Conservation (phyloP, 2,797 vertebrate genomes). For the Takifugu ocellatus region DNA sequence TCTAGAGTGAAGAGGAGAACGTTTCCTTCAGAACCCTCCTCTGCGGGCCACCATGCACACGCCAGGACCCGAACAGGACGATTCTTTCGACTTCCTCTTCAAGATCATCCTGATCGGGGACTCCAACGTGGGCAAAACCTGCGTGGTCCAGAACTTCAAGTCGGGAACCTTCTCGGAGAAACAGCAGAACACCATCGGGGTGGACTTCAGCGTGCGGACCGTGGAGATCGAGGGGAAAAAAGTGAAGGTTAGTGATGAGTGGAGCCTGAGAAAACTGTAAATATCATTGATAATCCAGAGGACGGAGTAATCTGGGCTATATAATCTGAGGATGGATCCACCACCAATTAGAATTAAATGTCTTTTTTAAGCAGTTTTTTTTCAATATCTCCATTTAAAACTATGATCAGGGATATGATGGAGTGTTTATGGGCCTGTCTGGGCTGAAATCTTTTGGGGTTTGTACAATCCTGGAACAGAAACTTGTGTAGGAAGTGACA, state of each 20-base stretch:
- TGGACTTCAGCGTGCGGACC: slow-evolving; percentile 92
- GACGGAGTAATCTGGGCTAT: too few relatives aligned
- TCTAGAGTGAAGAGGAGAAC: slow-evolving; percentile 3
- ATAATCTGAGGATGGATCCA: too few relatives aligned
- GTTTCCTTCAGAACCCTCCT: neutral
- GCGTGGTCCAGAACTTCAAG: slow-evolving; percentile 94
- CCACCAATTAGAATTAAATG: too few relatives aligned
- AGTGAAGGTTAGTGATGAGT: slow-evolving; percentile 82
- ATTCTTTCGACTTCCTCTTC: slow-evolving; percentile 91
- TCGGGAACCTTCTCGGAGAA: slow-evolving; percentile 82
- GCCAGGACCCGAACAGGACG: slow-evolving; percentile 72
- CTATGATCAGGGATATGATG: neutral
- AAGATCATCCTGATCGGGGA: slow-evolving; percentile 97
- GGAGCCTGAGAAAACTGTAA: neutral
- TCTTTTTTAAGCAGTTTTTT: neutral
- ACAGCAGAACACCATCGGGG: slow-evolving; percentile 96
- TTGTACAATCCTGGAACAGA: too few relatives aligned
- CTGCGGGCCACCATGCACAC: slow-evolving; percentile 70
- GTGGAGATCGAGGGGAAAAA: slow-evolving; percentile 87
- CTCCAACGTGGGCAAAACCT: slow-evolving; percentile 95
- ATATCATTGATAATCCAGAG: too few relatives aligned
- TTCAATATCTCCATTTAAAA: neutral
- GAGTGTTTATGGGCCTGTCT: neutral
- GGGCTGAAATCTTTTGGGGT: neutral
- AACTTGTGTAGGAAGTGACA: neutral